Conservation (phyloP, 2,113 vertebrate genomes). For the Prolemur simus region DNA sequence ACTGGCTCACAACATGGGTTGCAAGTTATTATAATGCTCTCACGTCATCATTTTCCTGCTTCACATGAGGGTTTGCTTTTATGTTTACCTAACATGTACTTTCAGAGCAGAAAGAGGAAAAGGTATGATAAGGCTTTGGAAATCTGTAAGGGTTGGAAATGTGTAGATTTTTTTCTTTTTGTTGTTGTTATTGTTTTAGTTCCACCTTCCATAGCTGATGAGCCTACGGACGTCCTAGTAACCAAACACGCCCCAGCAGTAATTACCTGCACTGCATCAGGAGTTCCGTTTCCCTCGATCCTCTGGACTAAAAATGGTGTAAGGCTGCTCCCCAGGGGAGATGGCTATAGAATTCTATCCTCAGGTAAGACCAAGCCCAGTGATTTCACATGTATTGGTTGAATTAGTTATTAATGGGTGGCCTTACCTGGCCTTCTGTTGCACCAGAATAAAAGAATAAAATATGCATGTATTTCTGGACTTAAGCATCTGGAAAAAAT, state of each 20-base stretch:
- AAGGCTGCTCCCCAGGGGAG: conserved; percentile 85
- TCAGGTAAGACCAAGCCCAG: conserved; percentile 86
- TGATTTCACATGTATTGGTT: neutral
- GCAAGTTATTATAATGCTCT: neutral
- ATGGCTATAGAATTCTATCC: conserved; percentile 89
- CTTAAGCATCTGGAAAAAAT: neutral
- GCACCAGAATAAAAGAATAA: neutral
- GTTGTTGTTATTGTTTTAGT: conserved; percentile 83
- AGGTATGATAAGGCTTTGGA: neutral
- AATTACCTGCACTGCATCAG: conserved; percentile 92
- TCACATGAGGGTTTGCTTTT: neutral
- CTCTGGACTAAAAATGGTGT: conserved; percentile 94
- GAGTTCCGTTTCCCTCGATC: conserved; percentile 91
- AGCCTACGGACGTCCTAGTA: conserved; percentile 90
- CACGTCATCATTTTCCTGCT: neutral
- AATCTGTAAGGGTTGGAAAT: neutral
- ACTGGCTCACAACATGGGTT: neutral
- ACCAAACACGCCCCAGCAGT: conserved; percentile 90
- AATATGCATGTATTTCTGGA: neutral
- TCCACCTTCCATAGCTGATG: conserved; percentile 96
- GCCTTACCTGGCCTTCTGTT: neutral
- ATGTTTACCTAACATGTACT: neutral
- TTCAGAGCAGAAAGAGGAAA: neutral
- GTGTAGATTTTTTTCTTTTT: neutral
- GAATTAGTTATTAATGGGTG: neutral